Conservation (phyloP, 2,113 vertebrate species). For the Peromyscus leucopus region DNA sequence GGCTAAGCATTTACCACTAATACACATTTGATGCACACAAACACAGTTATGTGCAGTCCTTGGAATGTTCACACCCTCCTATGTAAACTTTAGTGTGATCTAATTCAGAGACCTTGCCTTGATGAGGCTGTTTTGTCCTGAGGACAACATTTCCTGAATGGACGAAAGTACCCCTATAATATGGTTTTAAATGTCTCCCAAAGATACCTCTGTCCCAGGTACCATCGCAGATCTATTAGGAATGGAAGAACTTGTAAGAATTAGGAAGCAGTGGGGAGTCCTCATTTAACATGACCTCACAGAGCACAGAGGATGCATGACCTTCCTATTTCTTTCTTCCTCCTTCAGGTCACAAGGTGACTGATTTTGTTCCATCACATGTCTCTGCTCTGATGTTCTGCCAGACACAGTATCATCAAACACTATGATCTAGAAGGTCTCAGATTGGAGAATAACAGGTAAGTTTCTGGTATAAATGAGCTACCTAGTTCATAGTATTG, state of each 20-base stretch:
- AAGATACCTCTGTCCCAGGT: neutral
- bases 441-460: neutral
- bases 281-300: neutral
- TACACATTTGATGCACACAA: neutral
- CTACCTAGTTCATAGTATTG: neutral
- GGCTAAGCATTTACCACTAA: neutral
- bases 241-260: neutral
- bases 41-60: neutral
- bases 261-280: too few relatives aligned
- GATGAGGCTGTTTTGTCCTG: neutral
- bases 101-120: neutral
- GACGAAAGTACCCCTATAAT: neutral
- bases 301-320: neutral
- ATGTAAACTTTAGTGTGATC: neutral
- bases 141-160: neutral
- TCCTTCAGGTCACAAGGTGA: neutral
- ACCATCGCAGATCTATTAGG: too few relatives aligned
- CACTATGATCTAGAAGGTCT: neutral
- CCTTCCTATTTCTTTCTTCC: neutral
- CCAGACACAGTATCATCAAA: neutral
- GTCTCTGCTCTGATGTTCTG: neutral
- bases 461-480: neutral
- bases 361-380: accelerated
- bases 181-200: neutral
- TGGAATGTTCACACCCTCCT: neutral